Base-by-base conservation (phyloP, 2,113 vertebrate genomes). In the Chloroceryle aenea region DNA sequence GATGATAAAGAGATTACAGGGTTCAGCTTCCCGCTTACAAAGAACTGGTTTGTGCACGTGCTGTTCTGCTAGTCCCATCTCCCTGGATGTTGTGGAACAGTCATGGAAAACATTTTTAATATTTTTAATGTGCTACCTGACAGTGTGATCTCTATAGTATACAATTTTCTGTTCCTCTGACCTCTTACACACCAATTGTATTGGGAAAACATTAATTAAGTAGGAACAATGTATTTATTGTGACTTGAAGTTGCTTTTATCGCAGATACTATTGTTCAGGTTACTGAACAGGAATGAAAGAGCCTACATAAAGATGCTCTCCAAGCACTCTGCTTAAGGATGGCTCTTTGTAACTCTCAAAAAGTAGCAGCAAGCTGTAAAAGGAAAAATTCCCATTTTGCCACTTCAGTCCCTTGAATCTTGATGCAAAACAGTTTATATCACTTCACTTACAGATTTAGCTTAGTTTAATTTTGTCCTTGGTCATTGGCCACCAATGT, bases 1-100 rank as follows among this genome's bases (percentile, higher is more conserved):
- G 89, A 94, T 97, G 96, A 97, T 96, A 95, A 95, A 82, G 84
- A 97, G 96, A 97, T 97, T 97, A 96, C 81, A 97, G 95, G 95
- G 95, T 97, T 95, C 81, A 68, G 55, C 95, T 96, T 97, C 85
- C 80, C 74, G 53, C 55, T 93, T 85, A 76, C 2, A 90, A 90
- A 96, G 86, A 89, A 68, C 29, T 86, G 52, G 27, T 58, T 92
- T 32, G n/a, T 85, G 84, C 64, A 87, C 17, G 0, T 97, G 81
- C 64, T 90, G 30, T 90, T 93, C 85, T 88, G 45, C 79, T 85
- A 85, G 78, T 94, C 71, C 71, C 34, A 66, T 85, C 90, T 89
- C 76, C 68, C 73, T 45, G 40, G 73, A 29, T 94, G 85, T 93
- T 94, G 56, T 73, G 55, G 81, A 96, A 89, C 71, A 96, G 55